Evolutionary conservation across 2,888 invertebrate species (phyloP), one percentile per base, ranked within the genome.

Genomic region (Drosophila buzzatii): DNA sequence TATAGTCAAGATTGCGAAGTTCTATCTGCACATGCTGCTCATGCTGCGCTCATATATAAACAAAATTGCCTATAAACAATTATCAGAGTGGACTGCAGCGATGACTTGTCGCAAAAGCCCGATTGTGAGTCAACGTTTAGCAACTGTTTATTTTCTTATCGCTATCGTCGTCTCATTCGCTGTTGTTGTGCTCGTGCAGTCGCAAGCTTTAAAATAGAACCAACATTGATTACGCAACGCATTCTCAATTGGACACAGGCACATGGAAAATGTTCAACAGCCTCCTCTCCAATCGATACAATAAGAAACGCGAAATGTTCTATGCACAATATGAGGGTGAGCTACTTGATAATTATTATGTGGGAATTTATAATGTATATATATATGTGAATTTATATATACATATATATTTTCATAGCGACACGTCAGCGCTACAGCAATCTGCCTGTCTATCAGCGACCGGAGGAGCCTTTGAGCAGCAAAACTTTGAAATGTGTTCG

Each of bases 131-230:
- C 66, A 75, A 55, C 49, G 42, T 49, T 49, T 23, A 16, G 41
- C 51, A 70, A 62, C 57, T 64, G 70, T 61, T 79, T 74, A 47
- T 59, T 58, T 73, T 56, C 70, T 74, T 74, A 76, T 76, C 76
- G 61, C 62, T 63, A 39, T 64, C 57, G 18, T 53, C 52, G 35
- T 10, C 6, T 27, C n/a, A 20, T 20, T 52, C 23, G 20, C 35
- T 20, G 18, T 35, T 35, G 33, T 31, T 74, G 18, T 53, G 59
- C 9, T 49, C 39, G 35, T 35, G 9, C 44, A 53, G 53, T 42
- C 57, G 37, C 12, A 27, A 47, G 60, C 66, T 62, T 73, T 65
- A 23, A 57, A 65, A 65, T 60, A 69, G 59, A 73, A 59, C 35
- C 41, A 27, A 65, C 20, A 31, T 57, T 16, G 79, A 73, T 62